phyloP scores from a whole-genome alignment of 2,888 invertebrate species.

The Polymixis lichenea region DNA sequence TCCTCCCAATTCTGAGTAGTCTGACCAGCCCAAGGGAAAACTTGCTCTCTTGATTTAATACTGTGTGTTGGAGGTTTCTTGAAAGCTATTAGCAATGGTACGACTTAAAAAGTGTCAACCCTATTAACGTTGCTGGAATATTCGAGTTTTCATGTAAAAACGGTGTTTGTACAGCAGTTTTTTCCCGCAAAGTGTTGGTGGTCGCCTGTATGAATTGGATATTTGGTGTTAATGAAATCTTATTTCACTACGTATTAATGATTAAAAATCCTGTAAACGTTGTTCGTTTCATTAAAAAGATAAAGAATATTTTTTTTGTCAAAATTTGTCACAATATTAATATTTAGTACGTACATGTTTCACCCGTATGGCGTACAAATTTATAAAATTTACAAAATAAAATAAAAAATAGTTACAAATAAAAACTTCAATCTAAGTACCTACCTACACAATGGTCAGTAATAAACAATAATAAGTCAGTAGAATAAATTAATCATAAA shows the following conservation, averaged over 20 bases:
- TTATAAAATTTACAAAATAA: too few species aligned
- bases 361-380: too few species aligned
- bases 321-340: too few species aligned
- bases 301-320: too few species aligned
- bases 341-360: too few species aligned
- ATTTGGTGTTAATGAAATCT: slow-evolving; percentile 46
- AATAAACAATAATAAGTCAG: too few species aligned
- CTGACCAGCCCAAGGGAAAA: slow-evolving; percentile 22
- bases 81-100: slow-evolving; percentile 30
- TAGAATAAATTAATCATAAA: too few species aligned
- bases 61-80: slow-evolving; percentile 28
- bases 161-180: slow-evolving; percentile 41
- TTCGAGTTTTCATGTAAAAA: slow-evolving; percentile 47
- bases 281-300: too few species aligned
- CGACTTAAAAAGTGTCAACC: slow-evolving; percentile 40
- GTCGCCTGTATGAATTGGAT: slow-evolving; percentile 49
- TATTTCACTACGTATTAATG: neutral
- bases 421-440: too few species aligned
- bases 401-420: too few species aligned
- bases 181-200: slow-evolving; percentile 46
- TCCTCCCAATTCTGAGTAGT: slow-evolving; percentile 22
- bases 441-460: too few species aligned
- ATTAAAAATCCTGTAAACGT: slow-evolving; percentile 3
- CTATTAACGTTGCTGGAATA: slow-evolving; percentile 53
- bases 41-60: slow-evolving; percentile 41